Base-by-base conservation (phyloP, 2,113 vertebrate species). In the Nibea coibor region DNA sequence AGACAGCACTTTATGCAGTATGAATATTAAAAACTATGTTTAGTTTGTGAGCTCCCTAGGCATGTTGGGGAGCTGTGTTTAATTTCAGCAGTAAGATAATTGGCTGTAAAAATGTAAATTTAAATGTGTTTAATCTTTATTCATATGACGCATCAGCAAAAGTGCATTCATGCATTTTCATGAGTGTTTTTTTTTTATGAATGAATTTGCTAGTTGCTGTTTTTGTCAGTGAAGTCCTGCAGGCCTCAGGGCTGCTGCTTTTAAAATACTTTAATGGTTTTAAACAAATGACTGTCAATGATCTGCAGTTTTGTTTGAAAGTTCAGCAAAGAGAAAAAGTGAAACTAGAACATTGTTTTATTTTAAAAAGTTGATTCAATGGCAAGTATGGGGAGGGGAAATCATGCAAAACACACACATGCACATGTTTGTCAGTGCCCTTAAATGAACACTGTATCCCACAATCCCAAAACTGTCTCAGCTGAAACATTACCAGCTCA, bases 81-180 rank as follows among this genome's bases (percentile, higher is more conserved):
- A 17, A 73, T 59, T 75, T 65, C 22, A 53, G 26, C 20, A 51
- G 39, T 57, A 39, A 64, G 22, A 61, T 77, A 78, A 83, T 31
- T 64, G 57, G 31, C 70, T 76, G 22, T 66, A 73, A 73, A 76
- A 82, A 80, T 70, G 19, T 65, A 76, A 65, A 84, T 89, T 69
- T 28, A 59, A 75, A 72, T 45, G 39, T 8, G 68, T 1, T 56
- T 51, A 17, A 76, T 75, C 47, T 79, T 75, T 45, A 76, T 75
- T 85, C 62, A 69, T 69, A 10, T 16, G 65, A 63, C 24, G 5
- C n/a, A 42, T 81, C 77, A 78, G 69, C 69, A 75, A 64, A 83
- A 72, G 54, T 4, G 54, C 19, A 54, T 58, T 75, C 9, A 39
- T 83, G 77, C 64, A 67, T 83, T 85, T 80, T 80, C 56, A 79